Percentiles rank a stretch among this genome's conserved stretches.
Conservation (phyloP, 1,140 invertebrate species). For the Ostrea denselamellosa region DNA sequence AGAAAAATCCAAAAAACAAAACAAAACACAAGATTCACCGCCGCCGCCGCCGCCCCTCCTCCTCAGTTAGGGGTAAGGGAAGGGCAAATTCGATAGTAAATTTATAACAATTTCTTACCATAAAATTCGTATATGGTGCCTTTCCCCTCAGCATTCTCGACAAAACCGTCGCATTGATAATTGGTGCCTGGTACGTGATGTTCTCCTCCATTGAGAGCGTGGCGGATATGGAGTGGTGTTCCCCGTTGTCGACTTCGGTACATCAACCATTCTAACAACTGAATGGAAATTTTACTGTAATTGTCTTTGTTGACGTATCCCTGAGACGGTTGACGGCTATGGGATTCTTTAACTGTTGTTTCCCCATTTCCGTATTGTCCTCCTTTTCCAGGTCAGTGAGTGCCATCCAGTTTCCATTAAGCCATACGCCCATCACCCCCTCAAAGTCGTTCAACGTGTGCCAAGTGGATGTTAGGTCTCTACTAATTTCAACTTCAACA, state of each 20-base stretch:
- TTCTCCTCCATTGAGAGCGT: conserved; percentile 53
- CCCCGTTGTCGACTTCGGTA: conserved; percentile 35
- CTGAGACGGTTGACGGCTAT: conserved; percentile 42
- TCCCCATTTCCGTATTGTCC: conserved; percentile 38
- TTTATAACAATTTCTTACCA: conserved; percentile 21
- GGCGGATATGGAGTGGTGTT: conserved; percentile 39
- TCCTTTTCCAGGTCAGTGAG: conserved; percentile 46
- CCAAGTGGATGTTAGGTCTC: conserved; percentile 27
- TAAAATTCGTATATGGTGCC: conserved; percentile 50
- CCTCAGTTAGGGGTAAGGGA: conserved; percentile 44
- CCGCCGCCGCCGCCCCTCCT: conserved; percentile 28
- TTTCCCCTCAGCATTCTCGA: conserved; percentile 39
- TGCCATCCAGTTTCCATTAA: conserved; percentile 38
- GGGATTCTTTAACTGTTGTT: conserved; percentile 43
- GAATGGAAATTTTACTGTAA: conserved; percentile 48
- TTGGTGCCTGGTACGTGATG: conserved; percentile 39
- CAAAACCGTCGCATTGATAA: conserved; percentile 51
- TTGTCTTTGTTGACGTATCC: conserved; percentile 44
- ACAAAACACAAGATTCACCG: conserved; percentile 1
- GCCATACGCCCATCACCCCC: conserved; percentile 16
- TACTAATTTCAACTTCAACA: conserved; percentile 34
- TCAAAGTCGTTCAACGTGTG: background rate
- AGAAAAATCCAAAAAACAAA: background rate
- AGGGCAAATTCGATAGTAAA: conserved; percentile 40
- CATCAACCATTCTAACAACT: conserved; percentile 51